A percentile compares a stretch with the other conserved stretches of the same genome.
Evolutionary conservation across 1,140 invertebrate species (phyloP).

Genomic region (Euglossa dilemma): DNA sequence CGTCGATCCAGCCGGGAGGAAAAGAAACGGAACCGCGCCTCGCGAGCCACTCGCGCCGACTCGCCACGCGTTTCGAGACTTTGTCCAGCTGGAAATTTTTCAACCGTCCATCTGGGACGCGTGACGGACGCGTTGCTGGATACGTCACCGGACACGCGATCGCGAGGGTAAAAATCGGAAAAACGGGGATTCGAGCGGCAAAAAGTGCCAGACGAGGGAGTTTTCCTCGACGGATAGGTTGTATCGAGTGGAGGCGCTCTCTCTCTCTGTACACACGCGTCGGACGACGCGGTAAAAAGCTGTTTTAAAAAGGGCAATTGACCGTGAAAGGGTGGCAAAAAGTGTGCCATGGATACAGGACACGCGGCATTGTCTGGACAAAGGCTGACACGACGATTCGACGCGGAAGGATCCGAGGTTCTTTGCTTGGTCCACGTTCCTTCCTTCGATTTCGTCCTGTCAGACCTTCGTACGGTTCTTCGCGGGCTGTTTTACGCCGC

Average conservation of each 20-base stretch:
- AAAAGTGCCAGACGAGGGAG: too few relatives aligned
- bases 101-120: too few relatives aligned
- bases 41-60: too few relatives aligned
- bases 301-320: conserved; percentile 20
- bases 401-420: conserved; percentile 22
- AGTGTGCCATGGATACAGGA: conserved; percentile 10
- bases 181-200: too few relatives aligned
- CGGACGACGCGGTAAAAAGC: not conserved
- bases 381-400: conserved; percentile 29
- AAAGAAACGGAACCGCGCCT: not conserved
- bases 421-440: not conserved
- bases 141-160: too few relatives aligned
- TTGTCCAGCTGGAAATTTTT: not conserved
- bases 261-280: conserved; percentile 4
- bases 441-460: not conserved
- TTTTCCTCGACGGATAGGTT: too few relatives aligned
- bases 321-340: conserved; percentile 36
- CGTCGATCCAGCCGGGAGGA: not conserved
- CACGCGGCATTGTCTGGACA: conserved; percentile 6
- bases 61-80: not conserved
- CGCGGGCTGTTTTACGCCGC: not conserved
- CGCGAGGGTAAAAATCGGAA: too few relatives aligned
- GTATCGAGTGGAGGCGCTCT: too few relatives aligned
- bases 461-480: too few relatives aligned
- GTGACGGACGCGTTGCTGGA: too few relatives aligned